Evolutionary conservation across 23 tunicate species (phyloP).

Genomic region (Botrylloides violaceus): DNA sequence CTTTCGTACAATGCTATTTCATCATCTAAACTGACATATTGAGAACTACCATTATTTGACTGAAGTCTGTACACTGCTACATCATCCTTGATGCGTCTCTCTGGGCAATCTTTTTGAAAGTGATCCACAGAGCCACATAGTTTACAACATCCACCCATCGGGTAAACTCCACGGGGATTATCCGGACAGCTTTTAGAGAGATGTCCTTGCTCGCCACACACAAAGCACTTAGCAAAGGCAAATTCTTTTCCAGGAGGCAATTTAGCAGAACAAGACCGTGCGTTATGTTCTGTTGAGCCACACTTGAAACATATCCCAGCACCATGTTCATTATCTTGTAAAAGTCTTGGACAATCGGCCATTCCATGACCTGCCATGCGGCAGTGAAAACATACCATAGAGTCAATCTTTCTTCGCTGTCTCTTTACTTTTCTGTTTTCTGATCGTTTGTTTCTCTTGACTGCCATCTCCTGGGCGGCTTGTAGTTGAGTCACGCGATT

Average conservation of each 20-base stretch:
- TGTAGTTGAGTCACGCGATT: background rate
- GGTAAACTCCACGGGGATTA: slow-evolving; percentile 88
- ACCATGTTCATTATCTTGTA: slow-evolving; percentile 62
- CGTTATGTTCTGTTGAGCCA: slow-evolving; percentile 78
- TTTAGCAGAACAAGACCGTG: slow-evolving; percentile 64
- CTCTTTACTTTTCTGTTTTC: slow-evolving; percentile 68
- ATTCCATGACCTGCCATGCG: slow-evolving; percentile 96
- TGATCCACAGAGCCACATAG: slow-evolving; percentile 94
- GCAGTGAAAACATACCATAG: slow-evolving; percentile 92
- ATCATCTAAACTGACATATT: slow-evolving; percentile 53
- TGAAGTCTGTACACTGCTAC: slow-evolving; percentile 38
- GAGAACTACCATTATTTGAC: background rate
- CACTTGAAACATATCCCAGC: slow-evolving; percentile 75
- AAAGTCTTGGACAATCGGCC: slow-evolving; percentile 88
- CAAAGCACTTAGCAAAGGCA: slow-evolving; percentile 85
- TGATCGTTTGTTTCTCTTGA: slow-evolving; percentile 59
- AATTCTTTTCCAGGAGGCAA: slow-evolving; percentile 56
- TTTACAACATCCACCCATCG: slow-evolving; percentile 80
- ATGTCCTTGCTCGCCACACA: slow-evolving; percentile 91
- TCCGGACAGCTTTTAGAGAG: slow-evolving; percentile 81
- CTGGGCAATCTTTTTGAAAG: slow-evolving; percentile 81
- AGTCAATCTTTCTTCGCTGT: slow-evolving; percentile 36
- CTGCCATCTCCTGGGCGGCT: slow-evolving; percentile 28
- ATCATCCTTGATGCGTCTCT: slow-evolving; percentile 59
- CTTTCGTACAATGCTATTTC: slow-evolving; percentile 73